Base-by-base conservation (phyloP, 2,888 invertebrate genomes). In the Agrilus biguttatus region DNA sequence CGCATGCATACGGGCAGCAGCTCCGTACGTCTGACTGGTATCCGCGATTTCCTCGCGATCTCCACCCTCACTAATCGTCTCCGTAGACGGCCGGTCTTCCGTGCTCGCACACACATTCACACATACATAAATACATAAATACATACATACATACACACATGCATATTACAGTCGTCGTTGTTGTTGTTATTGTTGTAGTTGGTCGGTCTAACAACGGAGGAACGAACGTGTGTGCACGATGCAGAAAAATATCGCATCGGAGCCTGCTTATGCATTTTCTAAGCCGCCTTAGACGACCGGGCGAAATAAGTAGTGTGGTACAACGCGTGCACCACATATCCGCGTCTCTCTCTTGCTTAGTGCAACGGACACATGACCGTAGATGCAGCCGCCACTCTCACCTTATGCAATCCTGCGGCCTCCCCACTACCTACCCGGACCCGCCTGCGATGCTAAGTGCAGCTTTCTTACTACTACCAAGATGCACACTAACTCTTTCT, bases 401-500 rank as follows among this genome's bases (percentile, higher is more conserved):
- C 46, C 56, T 56, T 56, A 56, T 56, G 56, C 56, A 56, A 56
- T 56, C 55, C 47, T 51, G 50, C 44, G 46, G 34, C 43, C 48
- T 47, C 53, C 53, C 51, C 54, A 53, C 51, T 49, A 47, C 49
- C 47, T 34, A 43, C 48, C 37, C 41, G 33, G 45, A 45, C 45
- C 52, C 50, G 53, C 49, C 50, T 49, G 48, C 51, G 47, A 49
- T 47, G 47, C 52, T 49, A 52, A 54, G 50, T 51, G 51, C 53
- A 52, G 54, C 53, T 55, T 53, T 53, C 53, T 51, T 52, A 52
- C 52, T 46, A 59, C 59, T 59, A 28, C 28, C 28, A 61, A 63
- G 63, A 63, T 62, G 59, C 58, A 59, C 63, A 28, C 28, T 28
- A 58, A 56, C 61, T 59, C 59, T 62, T 60, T 57, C 59, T 52